Base-by-base conservation (phyloP, 2,113 vertebrate genomes). In the Bolborhynchus lineola region DNA sequence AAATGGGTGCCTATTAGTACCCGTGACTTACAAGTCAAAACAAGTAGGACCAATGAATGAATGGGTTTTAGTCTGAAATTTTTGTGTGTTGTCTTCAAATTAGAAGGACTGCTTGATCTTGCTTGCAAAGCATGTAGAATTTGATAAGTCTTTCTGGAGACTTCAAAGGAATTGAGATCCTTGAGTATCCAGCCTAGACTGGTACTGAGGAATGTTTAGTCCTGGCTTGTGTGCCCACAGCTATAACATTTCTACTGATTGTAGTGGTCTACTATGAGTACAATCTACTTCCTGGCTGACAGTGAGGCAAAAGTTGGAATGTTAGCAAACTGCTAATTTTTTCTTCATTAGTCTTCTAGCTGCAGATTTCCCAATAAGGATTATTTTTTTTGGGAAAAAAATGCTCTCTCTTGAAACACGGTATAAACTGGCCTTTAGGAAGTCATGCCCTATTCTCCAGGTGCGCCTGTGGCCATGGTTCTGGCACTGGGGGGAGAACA, bases 31-130 rank as follows among this genome's bases (percentile, higher is more conserved):
- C 0, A 62, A 77, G 16, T 74, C 31, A 52, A 72, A 88, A 29
- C 12, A 65, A 74, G 37, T 19, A 70, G 25, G 29, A 50, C 33
- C 42, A 70, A 28, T 7, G 4, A 65, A 46, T 35, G 16, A 37
- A 44, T 0, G 0, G 1, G 0, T 25, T 76, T 80, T 57, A 13
- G 64, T 31, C 18, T 29, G 42, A 53, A 59, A 49, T 90, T 80
- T 88, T 55, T 16, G 20, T 31, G 9, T 72, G 9, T 26, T 76
- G 29, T 24, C 44, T 90, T 84, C 28, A 57, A 49, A 59, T 72
- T 44, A 74, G 53, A 86, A 72, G 13, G 16, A 19, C 28, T 77
- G 35, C 13, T n/a, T 11, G 4, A 13, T 60, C 12, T 24, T 64
- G 4, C 69, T 93, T 70, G 55, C 41, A 82, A 71, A 85, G n/a